Conservation (phyloP, 2,888 invertebrate genomes). For the Steinernema scapterisci region DNA sequence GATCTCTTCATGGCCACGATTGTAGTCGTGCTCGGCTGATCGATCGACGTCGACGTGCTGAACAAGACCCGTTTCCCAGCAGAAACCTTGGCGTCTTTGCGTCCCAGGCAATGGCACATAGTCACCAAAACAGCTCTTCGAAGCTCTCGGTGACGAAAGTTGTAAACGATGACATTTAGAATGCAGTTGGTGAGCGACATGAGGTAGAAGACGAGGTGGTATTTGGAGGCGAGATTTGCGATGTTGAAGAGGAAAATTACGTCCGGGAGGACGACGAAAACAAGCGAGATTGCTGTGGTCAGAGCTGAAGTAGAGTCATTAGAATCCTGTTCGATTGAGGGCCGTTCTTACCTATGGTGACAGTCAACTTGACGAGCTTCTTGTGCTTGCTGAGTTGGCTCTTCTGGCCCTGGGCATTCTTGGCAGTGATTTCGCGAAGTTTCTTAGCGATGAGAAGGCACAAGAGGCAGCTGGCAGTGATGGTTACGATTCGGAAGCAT, state of each 20-base stretch:
- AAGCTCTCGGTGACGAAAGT: not conserved
- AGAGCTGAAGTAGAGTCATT: not conserved
- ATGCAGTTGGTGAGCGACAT: slow-evolving; percentile 9
- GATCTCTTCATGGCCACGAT: not conserved
- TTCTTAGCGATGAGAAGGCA: slow-evolving; percentile 7
- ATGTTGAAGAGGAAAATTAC: slow-evolving; percentile 7
- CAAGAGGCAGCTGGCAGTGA: not conserved
- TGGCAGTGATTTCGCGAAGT: not conserved
- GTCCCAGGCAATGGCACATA: not conserved
- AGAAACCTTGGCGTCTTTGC: not conserved
- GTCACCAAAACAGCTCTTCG: not conserved
- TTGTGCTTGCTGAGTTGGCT: slow-evolving; percentile 22
- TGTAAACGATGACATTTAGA: not conserved
- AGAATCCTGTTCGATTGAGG: too few relatives aligned
- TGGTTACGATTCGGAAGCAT: slow-evolving; percentile 7
- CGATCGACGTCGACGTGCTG: not conserved
- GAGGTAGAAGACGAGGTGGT: slow-evolving; percentile 12
- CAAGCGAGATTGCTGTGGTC: not conserved
- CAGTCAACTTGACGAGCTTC: slow-evolving; percentile 10
- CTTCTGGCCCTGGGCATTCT: not conserved
- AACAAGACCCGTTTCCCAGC: slow-evolving; percentile 14
- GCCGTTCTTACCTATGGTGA: not conserved
- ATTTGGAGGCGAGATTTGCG: slow-evolving; percentile 2
- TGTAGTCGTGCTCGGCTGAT: not conserved
- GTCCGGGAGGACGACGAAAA: slow-evolving; percentile 11